These are phyloP conservation scores for Therioaphis trifolii DNA, from an alignment of 2,888 invertebrate genomes.

Conservation along the genomic window DNA sequence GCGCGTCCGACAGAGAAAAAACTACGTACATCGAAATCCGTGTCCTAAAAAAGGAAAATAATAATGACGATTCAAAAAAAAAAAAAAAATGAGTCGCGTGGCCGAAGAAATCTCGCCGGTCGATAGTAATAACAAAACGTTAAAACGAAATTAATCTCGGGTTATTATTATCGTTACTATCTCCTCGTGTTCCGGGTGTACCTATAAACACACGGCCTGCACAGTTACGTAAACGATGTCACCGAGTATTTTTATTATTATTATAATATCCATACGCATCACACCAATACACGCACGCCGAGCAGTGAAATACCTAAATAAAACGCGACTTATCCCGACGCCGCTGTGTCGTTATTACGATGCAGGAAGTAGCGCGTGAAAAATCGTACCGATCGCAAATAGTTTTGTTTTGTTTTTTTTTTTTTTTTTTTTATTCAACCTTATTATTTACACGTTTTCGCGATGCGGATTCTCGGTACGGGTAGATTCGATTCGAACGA, in stretches of 20 bases:
- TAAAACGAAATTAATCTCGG: too few relatives aligned
- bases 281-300: too few relatives aligned
- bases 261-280: background rate
- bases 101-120: background rate
- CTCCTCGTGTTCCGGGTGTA: constrained; percentile 24
- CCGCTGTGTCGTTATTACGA: background rate
- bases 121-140: background rate
- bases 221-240: constrained; percentile 37
- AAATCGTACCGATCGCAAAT: constrained; percentile 44
- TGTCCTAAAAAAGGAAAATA: too few relatives aligned
- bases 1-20: too few relatives aligned
- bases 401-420: constrained; percentile 14
- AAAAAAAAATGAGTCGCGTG: background rate
- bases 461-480: background rate
- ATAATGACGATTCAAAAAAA: too few relatives aligned
- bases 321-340: constrained; percentile 39
- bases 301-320: constrained; percentile 24
- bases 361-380: constrained; percentile 44
- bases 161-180: constrained; percentile 12
- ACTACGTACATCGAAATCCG: too few relatives aligned
- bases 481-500: constrained; percentile 28
- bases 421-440: too few relatives aligned
- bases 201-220: background rate
- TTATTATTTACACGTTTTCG: too few relatives aligned
- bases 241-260: too few relatives aligned